Evolutionary conservation across 2,797 vertebrate genomes (phyloP), one percentile per base, ranked within the genome.

Genomic region (Geotrypetes seraphini): DNA sequence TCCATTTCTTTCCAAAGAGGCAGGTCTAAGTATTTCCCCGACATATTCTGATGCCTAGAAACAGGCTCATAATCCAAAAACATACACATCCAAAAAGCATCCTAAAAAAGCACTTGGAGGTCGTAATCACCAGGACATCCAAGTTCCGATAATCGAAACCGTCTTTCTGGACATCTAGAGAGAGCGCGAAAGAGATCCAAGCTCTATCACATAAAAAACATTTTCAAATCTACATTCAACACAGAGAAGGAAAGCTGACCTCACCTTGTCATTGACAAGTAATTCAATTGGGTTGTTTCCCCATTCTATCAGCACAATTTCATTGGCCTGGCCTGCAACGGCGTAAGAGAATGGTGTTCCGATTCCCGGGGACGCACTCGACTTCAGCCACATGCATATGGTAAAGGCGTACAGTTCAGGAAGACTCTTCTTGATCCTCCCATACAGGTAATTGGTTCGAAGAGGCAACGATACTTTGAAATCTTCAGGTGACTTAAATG

Each of bases 291-390:
- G 92, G 54, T 97, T 97, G 66, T 93, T 96, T 1, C 92, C 96
- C 96, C 95, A 98, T 25, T 99, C 95, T 7, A 99, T 98, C 33
- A 99, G 85, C 48, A 98, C 96, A 1, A 99, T 95, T 72, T 99
- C 96, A 5, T 99, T 99, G 51, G 95, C 89, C 54, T 99, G 95
- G 17, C 92, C 92, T 0, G 92, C 87, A 24, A 98, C 93, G 0
- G 91, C 95, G 0, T 99, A 98, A 0, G 96, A 98, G 69, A 99
- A 98, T 0, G 94, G 96, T 5, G 96, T 98, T 35, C 96, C 96
- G 4, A 97, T 91, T 11, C 94, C 92, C 0, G 93, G 92, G 1
- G 86, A 92, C 25, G 91, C 89, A 0, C 87, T 89, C 19, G 95
- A 95, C 38, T 91, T 92, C 43, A 99, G 77, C 96, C 96, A 98